A percentile compares a stretch with the other conserved stretches of the same genome.
Evolutionary conservation across 2,113 vertebrate genomes (phyloP).

Genomic region (Struthidea cinerea): DNA sequence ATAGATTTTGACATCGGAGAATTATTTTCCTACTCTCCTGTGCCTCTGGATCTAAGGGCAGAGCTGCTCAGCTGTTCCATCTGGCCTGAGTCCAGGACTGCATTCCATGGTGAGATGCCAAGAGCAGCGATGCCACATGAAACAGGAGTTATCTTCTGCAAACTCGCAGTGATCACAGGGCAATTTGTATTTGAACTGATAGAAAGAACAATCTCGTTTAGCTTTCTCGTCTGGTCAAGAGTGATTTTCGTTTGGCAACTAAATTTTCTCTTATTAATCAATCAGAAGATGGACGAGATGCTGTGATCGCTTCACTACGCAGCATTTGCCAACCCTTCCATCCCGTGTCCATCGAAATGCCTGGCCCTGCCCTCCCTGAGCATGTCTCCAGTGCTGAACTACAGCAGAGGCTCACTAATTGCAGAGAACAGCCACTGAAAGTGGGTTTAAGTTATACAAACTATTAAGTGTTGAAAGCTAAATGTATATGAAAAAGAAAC

Average conservation of each 20-base stretch:
- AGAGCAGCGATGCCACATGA: conserved; percentile 51
- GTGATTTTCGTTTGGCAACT: not conserved
- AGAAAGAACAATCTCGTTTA: not conserved
- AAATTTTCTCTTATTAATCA: conserved; percentile 3
- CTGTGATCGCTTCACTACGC: not conserved
- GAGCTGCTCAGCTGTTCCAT: conserved; percentile 66
- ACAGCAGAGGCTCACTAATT: not conserved
- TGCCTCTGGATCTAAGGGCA: conserved; percentile 68
- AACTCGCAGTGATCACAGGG: conserved; percentile 30
- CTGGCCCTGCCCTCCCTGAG: not conserved
- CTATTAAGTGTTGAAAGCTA: not conserved
- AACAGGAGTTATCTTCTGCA: conserved; percentile 53
- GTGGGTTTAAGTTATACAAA: not conserved
- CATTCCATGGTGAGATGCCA: conserved; percentile 45
- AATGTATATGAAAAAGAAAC: not conserved
- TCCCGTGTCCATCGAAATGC: rapidly evolving
- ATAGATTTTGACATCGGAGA: conserved; percentile 65
- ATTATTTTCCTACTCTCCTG: conserved; percentile 66
- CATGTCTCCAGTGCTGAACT: not conserved
- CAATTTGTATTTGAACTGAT: conserved; percentile 29
- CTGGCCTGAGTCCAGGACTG: conserved; percentile 62
- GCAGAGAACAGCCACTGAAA: not conserved
- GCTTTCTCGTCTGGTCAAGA: not conserved
- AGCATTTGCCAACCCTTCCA: not conserved
- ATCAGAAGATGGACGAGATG: not conserved